Conservation (phyloP, 2,797 vertebrate species). For the Sciurus carolinensis region DNA sequence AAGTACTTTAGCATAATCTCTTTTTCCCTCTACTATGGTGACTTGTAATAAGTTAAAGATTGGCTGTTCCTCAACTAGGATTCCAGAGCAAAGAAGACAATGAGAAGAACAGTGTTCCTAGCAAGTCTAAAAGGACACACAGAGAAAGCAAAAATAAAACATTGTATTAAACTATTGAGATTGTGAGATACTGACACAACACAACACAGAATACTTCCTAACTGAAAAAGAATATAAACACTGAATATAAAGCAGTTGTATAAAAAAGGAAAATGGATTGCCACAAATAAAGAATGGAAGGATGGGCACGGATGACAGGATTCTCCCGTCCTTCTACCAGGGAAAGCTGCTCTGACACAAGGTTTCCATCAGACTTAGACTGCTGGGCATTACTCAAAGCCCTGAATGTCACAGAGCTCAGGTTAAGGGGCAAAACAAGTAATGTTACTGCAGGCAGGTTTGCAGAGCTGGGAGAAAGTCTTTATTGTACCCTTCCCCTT, state of each 20-base stretch:
- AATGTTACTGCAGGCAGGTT: not conserved
- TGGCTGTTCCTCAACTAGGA: not conserved
- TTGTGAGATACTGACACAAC: not conserved
- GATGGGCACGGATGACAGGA: not conserved
- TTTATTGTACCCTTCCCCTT: too few relatives aligned
- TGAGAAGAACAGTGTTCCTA: not conserved
- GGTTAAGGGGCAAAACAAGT: not conserved
- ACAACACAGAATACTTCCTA: not conserved
- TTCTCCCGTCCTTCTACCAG: not conserved
- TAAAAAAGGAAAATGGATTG: not conserved
- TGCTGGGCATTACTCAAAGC: not conserved
- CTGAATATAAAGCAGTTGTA: not conserved
- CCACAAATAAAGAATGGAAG: not conserved
- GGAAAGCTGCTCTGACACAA: not conserved
- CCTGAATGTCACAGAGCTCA: not conserved
- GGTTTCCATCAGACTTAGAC: not conserved
- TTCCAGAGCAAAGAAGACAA: not conserved
- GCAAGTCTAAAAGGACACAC: not conserved
- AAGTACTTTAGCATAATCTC: not conserved
- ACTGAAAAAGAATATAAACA: not conserved
- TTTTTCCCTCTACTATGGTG: not conserved
- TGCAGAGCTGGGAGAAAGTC: not conserved
- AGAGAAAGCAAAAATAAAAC: slow-evolving; percentile 28
- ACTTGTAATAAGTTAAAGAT: not conserved
- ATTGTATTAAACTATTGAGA: not conserved